Conservation (phyloP, 2,888 invertebrate species). For the Eucera pruinosa region DNA sequence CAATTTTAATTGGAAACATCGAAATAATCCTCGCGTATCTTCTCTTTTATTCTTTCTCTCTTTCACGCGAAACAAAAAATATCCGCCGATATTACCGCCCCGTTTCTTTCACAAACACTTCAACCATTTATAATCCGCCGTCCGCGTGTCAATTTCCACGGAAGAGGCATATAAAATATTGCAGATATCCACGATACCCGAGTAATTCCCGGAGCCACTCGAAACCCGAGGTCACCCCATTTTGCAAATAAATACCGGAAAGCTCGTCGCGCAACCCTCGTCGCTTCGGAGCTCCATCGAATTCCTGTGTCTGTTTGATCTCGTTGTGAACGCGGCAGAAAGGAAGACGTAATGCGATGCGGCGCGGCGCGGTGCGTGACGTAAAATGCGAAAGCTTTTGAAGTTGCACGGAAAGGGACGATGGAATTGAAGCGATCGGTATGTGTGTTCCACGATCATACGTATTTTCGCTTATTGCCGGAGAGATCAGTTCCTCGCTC, state of each 20-base stretch:
- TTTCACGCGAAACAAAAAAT: too few relatives aligned
- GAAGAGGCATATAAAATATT: background rate
- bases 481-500: conserved; percentile 3
- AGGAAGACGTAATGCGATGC: conserved; percentile 67
- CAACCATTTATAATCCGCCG: background rate
- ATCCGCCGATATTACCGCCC: too few relatives aligned
- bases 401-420: conserved; percentile 64
- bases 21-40: background rate
- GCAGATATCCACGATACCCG: conserved; percentile 7
- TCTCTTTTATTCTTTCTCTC: too few relatives aligned
- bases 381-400: conserved; percentile 70
- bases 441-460: conserved; percentile 55
- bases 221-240: conserved; percentile 20
- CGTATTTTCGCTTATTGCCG: conserved; percentile 50
- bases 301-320: conserved; percentile 49
- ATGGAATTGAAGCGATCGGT: conserved; percentile 68
- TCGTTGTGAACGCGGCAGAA: conserved; percentile 63
- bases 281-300: conserved; percentile 30
- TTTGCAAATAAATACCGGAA: conserved; percentile 44
- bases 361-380: conserved; percentile 59
- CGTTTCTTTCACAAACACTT: background rate
- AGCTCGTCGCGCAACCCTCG: background rate
- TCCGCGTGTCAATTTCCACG: background rate
- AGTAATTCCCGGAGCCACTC: conserved; percentile 25
- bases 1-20: background rate